Evolutionary conservation across 2,797 vertebrate genomes (phyloP), one percentile per base, ranked within the genome.

Genomic region (Chromobotia macracanthus): DNA sequence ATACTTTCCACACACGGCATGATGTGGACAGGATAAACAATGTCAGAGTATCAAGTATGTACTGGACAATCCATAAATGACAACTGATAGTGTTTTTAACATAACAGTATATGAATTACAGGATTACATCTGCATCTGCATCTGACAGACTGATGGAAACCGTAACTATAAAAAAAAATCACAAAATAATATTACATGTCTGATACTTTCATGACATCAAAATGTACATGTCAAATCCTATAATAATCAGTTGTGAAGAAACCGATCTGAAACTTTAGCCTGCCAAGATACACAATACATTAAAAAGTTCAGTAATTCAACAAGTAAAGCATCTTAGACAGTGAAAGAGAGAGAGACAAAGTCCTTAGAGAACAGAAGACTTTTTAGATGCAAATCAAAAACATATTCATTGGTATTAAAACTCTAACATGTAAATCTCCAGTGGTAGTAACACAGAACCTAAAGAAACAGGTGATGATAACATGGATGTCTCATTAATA

Each of bases 391-490:
- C 91, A 95, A 95, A 95, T 96, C 93, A 94, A 95, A 96, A 95
- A 94, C 95, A 95, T 94, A 94, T 96, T 95, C 93, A 95, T 95
- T 95, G 95, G 94, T 93, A 95, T 95, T 93, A 89, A 92, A 95
- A 96, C 95, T 94, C 93, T 93, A 95, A 94, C 94, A 95, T 95
- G 93, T 94, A 95, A 94, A 95, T 95, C 91, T 94, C 90, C 91
- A 94, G 31, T 31, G 31, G 8, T 11, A 44, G 8, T 12, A 44
- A 44, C 41, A 44, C 8, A 44, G 41, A 9, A 44, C 8, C 41
- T 12, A 44, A 9, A 44, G 41, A 44, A n/a, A n/a, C 41, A 44
- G 41, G 12, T 44, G 41, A 12, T 44, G 41, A 44, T 44, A 44
- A 44, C 41, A 44, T 44, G 41, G 41, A 44, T 44, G 8, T 2